Base-by-base conservation (phyloP, 2,888 invertebrate genomes). In the Drosophila lutescens region DNA sequence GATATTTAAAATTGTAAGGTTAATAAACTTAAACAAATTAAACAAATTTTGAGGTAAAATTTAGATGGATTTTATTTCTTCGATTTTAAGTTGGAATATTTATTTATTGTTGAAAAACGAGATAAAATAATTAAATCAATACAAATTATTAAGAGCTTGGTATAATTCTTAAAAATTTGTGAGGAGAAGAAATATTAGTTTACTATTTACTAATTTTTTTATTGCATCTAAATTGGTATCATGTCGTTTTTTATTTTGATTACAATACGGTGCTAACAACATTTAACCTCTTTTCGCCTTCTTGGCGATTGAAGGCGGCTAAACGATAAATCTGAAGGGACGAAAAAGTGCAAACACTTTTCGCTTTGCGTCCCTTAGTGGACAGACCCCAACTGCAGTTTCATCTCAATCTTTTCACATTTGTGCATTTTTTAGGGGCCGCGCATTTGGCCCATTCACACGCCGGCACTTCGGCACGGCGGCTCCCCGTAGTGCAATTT, bases 401-500 rank as follows among this genome's bases (percentile, higher is more conserved):
- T 61, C 71, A 50, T 43, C 67, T 60, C 41, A 85, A 82, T 72
- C 61, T 50, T 70, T 49, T 67, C 54, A 70, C 78, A 80, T 65
- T 69, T 78, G 59, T 78, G 63, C 62, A 76, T 43, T 58, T 78
- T 77, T 77, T 69, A 41, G 58, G 41, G 34, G 51, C 60, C 62
- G 61, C 73, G 73, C 73, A 57, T 71, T 63, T 67, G 68, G 75
- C 67, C 80, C 78, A 82, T 87, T 82, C 83, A 82, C 82, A 87
- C 83, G 79, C 75, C 65, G 78, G 66, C 86, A 82, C 78, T 26
- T 26, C 26, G 26, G 26, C 26, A 26, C 26, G 26, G 20, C 46
- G 70, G 73, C 54, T 77, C 81, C 77, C 88, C 60, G 68, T 57
- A 66, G 87, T 79, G 77, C 85, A 88, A 86, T 88, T 88, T 86